phyloP scores from a whole-genome alignment of 2,888 invertebrate species.

The Neoaliturus tenellus region DNA sequence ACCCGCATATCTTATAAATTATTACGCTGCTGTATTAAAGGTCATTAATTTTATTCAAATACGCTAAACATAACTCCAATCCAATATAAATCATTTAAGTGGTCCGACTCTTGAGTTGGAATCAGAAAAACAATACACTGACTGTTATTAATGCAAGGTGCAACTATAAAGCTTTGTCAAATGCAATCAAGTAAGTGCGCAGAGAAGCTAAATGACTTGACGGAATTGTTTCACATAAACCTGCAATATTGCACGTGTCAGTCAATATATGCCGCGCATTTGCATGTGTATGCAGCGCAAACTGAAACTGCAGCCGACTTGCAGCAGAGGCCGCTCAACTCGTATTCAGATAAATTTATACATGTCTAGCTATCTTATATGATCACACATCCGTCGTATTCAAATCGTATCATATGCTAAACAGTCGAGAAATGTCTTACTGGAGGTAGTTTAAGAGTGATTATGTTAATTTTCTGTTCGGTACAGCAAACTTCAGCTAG shows the following conservation, averaged over 20 bases:
- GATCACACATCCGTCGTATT: background rate
- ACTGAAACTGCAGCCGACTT: background rate
- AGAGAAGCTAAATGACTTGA: background rate
- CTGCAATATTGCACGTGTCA: background rate
- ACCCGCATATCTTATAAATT: no score
- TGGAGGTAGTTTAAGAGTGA: background rate
- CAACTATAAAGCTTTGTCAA: conserved; percentile 2
- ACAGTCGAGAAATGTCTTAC: background rate
- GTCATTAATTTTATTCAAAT: no score
- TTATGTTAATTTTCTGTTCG: background rate
- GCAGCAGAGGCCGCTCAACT: background rate
- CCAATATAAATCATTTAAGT: background rate
- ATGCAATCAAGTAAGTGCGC: conserved; percentile 29
- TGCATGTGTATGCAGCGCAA: background rate
- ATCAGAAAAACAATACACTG: background rate
- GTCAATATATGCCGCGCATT: background rate
- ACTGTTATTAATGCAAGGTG: background rate
- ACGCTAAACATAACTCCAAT: no score
- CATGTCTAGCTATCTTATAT: background rate
- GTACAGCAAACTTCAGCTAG: no score
- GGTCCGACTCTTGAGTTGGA: background rate
- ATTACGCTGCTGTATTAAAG: no score
- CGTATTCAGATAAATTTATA: background rate
- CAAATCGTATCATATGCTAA: background rate
- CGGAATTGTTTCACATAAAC: conserved; percentile 14